Evolutionary conservation across 2,797 vertebrate species (phyloP), one percentile per base, ranked within the genome.

Genomic region (Pelodytes ibericus): DNA sequence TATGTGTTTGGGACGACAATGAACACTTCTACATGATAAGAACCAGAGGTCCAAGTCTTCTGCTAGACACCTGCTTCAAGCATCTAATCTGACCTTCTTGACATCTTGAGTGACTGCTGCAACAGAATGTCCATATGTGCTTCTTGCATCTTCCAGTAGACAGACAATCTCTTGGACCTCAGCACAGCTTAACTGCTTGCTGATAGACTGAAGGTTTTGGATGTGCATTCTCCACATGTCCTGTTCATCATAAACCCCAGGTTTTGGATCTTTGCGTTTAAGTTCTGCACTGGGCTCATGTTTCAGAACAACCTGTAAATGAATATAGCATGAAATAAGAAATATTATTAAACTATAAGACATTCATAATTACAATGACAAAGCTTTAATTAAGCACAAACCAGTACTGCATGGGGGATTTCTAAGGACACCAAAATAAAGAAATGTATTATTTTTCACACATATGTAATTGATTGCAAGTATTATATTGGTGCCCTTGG

Each of bases 181-280:
- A 26, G 59, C 64, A n/a, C 64, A 81, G 47, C 56, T 64, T 27
- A 81, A 29, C 71, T 81, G 80, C 22, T 22, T 15, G 20, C 25
- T 74, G 3, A 81, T 72, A 51, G 57, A 74, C 31, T 73, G 64
- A 49, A 81, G 59, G 36, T 70, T 69, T 7, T 59, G 29, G 51
- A 81, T 77, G 44, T 77, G 74, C 20, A 25, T 26, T 60, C 70
- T 72, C 80, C 80, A 81, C 58, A 74, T 64, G 10, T 68, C 61
- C 25, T 74, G 60, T 77, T 81, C 80, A 61, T 77, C 70, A 67
- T 73, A 77, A 56, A 77, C 53, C 22, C 74, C 70, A 29, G 70
- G 74, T 58, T 29, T 73, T 56, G 30, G 33, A 25, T 64, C 70
- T 20, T 64, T 67, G 10, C 33, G 27, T 26, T 69, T 68, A 41